Base-by-base conservation (phyloP, 2,888 invertebrate species). In the Crocallis elinguaria region DNA sequence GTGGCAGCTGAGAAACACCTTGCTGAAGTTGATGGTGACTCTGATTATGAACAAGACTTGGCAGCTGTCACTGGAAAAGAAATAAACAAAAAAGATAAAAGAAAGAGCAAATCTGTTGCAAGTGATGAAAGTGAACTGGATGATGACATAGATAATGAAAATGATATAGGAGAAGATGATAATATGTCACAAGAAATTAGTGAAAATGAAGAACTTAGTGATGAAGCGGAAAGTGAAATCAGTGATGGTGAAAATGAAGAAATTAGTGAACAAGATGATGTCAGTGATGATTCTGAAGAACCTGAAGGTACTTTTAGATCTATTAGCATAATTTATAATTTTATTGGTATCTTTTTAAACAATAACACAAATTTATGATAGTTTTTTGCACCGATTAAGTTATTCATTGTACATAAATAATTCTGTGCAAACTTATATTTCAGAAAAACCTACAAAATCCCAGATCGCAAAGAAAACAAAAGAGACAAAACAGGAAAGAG, bases 1-100 rank as follows among this genome's bases (percentile, higher is more conserved):
- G 92, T 93, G 1, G 92, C 93, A 49, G 92, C 93, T 9, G 94
- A 95, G 69, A 93, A 93, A 67, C 93, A 94, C 73, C 77, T 95
- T 21, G 88, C 93, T 29, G 92, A 93, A 75, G 92, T 92, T 3
- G 93, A 92, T 60, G 90, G 84, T 0, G 92, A 92, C 52, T 90
- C 88, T 38, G 94, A 95, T 71, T 94, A 94, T 76, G 94, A 94
- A 49, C 93, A 94, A 68, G 94, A 94, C 69, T 83, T 94, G 44
- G 93, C 92, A 30, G 79, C 89, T 33, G 93, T 93, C 53, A 92
- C 93, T 2, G 92, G 92, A 11, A 88, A 89, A 70, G 75, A 86
- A 62, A 17, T 54, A 25, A 2, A 50, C 14, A 57, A 45, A 13
- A 43, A 75, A 29, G 58, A 72, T 49, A 68, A 68, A 52, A 71